Evolutionary conservation across 2,888 invertebrate species (phyloP).

Genomic region (Platerodrilus igneus): DNA sequence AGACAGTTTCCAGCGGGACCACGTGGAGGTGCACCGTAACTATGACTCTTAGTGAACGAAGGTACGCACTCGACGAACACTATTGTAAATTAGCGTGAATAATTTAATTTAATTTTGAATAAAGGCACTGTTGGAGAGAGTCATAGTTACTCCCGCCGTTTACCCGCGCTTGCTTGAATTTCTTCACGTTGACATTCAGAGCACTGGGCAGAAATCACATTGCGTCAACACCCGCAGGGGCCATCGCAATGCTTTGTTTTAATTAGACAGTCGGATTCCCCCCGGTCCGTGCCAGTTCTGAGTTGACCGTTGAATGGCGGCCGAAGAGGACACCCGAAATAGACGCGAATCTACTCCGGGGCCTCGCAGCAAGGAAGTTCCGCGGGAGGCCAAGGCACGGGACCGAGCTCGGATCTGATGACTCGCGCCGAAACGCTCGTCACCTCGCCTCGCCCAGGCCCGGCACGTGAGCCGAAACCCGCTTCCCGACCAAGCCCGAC

Average conservation of each 20-base stretch:
- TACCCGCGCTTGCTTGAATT: constrained; percentile 60
- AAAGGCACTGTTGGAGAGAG: too few relatives aligned
- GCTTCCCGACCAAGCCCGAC: constrained; percentile 55
- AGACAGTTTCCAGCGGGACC: too few relatives aligned
- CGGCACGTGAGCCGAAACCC: constrained; percentile 36
- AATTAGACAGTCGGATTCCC: constrained; percentile 60
- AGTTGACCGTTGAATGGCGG: constrained; percentile 53
- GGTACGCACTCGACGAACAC: too few relatives aligned
- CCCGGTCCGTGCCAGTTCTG: constrained; percentile 61
- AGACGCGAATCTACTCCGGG: constrained; percentile 19
- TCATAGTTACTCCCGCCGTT: constrained; percentile 55
- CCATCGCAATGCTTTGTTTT: constrained; percentile 68
- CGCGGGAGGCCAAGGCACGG: constrained; percentile 46
- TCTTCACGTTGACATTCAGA: constrained; percentile 63
- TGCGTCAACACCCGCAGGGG: constrained; percentile 57
- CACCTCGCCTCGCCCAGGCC: constrained; percentile 28
- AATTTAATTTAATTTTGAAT: too few relatives aligned
- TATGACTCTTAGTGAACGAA: too few relatives aligned
- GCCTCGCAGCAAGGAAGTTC: constrained; percentile 37
- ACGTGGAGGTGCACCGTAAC: too few relatives aligned
- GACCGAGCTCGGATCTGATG: constrained; percentile 46
- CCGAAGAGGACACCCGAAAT: constrained; percentile 33
- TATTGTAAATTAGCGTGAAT: too few relatives aligned
- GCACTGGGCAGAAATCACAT: constrained; percentile 69
- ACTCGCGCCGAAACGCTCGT: too few relatives aligned